These are phyloP conservation scores for Sarcophilus harrisii DNA, from an alignment of 2,797 vertebrate genomes.

Conservation along the genomic window DNA sequence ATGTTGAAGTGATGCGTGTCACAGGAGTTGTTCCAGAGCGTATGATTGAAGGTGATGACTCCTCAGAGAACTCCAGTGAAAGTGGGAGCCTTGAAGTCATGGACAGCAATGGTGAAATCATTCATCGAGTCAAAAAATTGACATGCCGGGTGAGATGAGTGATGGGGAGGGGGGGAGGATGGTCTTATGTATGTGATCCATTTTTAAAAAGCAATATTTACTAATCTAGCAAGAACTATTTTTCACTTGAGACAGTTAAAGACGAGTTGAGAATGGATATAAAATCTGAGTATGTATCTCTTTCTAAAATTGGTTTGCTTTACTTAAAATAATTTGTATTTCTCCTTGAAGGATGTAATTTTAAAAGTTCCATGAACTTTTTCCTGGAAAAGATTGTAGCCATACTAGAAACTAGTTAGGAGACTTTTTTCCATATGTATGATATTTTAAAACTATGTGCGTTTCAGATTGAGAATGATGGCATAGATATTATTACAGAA, in stretches of 20 bases:
- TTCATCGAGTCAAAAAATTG: constrained; percentile 94
- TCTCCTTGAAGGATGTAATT: background rate
- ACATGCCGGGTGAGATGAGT: constrained; percentile 91
- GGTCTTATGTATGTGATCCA: background rate
- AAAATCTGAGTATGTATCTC: background rate
- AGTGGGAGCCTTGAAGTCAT: constrained; percentile 94
- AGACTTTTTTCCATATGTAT: background rate
- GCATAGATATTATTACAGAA: background rate
- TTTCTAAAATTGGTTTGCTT: background rate
- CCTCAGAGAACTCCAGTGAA: constrained; percentile 98
- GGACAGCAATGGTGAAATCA: constrained; percentile 94
- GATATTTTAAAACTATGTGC: background rate
- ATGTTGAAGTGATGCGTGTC: constrained; percentile 95
- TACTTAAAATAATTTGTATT: background rate
- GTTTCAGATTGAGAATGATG: background rate
- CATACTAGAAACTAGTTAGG: background rate
- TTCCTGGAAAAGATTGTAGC: background rate
- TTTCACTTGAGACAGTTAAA: background rate
- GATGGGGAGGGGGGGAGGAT: fast-evolving
- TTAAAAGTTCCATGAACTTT: background rate
- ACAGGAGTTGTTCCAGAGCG: constrained; percentile 93
- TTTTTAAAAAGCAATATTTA: background rate
- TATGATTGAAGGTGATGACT: constrained; percentile 92
- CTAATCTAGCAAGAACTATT: background rate
- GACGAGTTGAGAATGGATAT: background rate